Evolutionary conservation across 1,140 invertebrate genomes (phyloP).

Genomic region (Halictus rubicundus): DNA sequence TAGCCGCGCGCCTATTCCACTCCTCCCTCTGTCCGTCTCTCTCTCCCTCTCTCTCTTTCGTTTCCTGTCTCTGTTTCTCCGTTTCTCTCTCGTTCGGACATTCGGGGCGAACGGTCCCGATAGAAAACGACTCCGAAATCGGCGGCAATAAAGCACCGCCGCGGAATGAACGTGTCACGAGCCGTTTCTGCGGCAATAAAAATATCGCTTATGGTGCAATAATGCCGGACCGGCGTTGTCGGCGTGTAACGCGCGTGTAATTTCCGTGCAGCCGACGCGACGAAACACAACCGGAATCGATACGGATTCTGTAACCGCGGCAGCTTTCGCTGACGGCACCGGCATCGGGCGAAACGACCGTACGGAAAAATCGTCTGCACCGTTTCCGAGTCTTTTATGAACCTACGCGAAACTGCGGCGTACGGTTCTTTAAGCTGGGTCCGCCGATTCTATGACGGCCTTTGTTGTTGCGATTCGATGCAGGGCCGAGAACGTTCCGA

Average conservation of each 20-base stretch:
- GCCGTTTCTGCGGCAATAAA: constrained; percentile 29
- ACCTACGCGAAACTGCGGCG: too few species aligned
- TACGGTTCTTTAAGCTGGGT: too few species aligned
- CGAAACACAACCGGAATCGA: constrained; percentile 21
- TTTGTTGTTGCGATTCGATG: too few species aligned
- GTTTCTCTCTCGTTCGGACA: too few species aligned
- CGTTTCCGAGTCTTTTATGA: neutral
- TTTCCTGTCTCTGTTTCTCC: too few species aligned
- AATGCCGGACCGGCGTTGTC: constrained; percentile 10
- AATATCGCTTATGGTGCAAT: constrained; percentile 40
- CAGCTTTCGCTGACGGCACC: constrained; percentile 11
- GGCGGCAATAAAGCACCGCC: constrained; percentile 24
- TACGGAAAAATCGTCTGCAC: neutral
- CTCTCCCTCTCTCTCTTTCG: too few species aligned
- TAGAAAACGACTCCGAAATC: neutral
- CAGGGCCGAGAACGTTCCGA: too few species aligned
- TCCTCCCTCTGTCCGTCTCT: too few species aligned
- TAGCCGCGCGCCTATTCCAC: too few species aligned
- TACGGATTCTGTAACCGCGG: constrained; percentile 20
- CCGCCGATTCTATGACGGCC: too few species aligned
- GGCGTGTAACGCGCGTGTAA: constrained; percentile 44
- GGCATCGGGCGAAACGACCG: neutral
- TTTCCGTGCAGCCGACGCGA: constrained; percentile 26
- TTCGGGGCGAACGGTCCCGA: neutral
- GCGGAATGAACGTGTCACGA: constrained; percentile 29